Conservation (phyloP, 2,888 invertebrate genomes). For the Tortricodes alternella region DNA sequence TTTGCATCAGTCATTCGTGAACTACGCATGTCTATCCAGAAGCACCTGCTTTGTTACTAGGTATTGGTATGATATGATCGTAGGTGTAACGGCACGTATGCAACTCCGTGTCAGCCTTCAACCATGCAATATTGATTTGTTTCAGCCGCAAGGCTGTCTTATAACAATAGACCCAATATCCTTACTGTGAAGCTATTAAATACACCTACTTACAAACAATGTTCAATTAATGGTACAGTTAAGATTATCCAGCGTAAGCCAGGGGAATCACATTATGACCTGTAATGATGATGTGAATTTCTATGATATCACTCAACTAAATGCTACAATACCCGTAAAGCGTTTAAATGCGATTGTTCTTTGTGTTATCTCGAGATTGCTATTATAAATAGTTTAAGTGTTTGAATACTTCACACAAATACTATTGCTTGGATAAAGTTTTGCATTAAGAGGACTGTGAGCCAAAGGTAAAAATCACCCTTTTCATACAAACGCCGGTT, state of each 20-base stretch:
- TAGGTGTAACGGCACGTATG: too few relatives aligned
- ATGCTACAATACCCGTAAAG: slow-evolving; percentile 14
- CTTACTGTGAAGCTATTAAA: background rate
- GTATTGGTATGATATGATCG: too few relatives aligned
- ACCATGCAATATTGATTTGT: background rate
- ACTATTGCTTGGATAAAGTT: too few relatives aligned
- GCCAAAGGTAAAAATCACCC: too few relatives aligned
- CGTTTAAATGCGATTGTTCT: slow-evolving; percentile 1
- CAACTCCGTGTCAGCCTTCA: too few relatives aligned
- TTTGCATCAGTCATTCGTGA: too few relatives aligned
- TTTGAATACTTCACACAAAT: background rate
- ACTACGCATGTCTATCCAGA: too few relatives aligned
- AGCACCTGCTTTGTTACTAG: too few relatives aligned
- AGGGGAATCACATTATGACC: background rate
- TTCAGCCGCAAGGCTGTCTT: background rate
- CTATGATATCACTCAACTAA: background rate
- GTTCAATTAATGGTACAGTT: background rate
- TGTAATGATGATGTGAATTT: background rate
- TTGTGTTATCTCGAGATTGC: background rate
- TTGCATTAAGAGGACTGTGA: too few relatives aligned
- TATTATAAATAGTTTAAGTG: background rate
- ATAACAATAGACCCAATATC: background rate
- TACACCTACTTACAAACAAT: background rate
- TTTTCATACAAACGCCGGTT: too few relatives aligned
- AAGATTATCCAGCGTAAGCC: background rate